Base-by-base conservation (phyloP, 2,797 vertebrate species). In the Characodon lateralis region DNA sequence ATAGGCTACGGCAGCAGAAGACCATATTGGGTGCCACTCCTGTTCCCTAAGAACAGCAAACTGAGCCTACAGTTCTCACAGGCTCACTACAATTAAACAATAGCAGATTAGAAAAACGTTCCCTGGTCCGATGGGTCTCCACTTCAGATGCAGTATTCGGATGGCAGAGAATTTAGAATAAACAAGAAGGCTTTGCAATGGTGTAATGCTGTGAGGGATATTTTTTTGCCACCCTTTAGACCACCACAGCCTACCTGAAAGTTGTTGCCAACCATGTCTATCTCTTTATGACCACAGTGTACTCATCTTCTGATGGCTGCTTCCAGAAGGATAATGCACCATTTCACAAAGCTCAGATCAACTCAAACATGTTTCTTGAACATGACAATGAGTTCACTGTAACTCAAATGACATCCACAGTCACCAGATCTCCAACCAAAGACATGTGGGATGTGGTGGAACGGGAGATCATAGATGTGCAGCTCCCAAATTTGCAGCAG, bases 301-400 rank as follows among this genome's bases (percentile, higher is more conserved):
- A 78, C 58, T 74, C 71, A 81, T 87, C 87, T 81, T 92, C 85
- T 91, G 80, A 88, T 87, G 81, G 85, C 77, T 86, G 84, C 85
- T 85, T 89, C 82, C 79, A 91, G 80, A 77, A 82, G 75, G 72
- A 85, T 71, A 81, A 78, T 22, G 43, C 77, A 24, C 20, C 12
- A 26, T 35, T 22, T 55, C 73, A 68, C 48, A 75, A 55, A 72
- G 31, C 53, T 68, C 39, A 68, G 13, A 68, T n/a, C 39, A 68
- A 22, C 35, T 41, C 22, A 43, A 43, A 7, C 35, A 68, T 9
- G 39, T n/a, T 5, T 68, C 65, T 43, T 68, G 39, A 68, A 68
- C 65, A 43, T 41, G 10, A 68, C 8, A 41, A 43, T 41, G 20
- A 41, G 39, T 68, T 41, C 39, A 9, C 39, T 68, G 35, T 35